Evolutionary conservation across 2,797 vertebrate species (phyloP).

Genomic region (Percopsis omiscomaycus): DNA sequence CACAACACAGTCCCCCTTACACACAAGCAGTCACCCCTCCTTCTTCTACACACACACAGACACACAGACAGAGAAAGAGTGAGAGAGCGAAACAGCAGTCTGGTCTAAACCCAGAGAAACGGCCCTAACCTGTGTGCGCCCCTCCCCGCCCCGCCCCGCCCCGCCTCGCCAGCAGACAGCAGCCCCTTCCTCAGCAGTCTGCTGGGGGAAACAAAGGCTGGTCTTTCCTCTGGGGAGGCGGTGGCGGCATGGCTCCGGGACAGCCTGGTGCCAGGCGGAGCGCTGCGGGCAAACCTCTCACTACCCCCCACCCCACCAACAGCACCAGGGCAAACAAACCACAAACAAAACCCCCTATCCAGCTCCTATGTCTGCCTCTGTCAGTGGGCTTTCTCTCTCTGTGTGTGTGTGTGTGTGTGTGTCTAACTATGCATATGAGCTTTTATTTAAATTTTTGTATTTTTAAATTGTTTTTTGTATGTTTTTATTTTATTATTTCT

Average conservation of each 20-base stretch:
- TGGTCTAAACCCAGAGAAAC: background rate
- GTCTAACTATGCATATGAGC: constrained; percentile 29
- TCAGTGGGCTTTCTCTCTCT: constrained; percentile 15
- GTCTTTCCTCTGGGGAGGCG: constrained; percentile 38
- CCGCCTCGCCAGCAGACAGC: constrained; percentile 13
- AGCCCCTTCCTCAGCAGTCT: constrained; percentile 7
- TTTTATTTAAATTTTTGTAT: background rate
- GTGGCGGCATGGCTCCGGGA: constrained; percentile 39
- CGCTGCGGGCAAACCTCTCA: constrained; percentile 58
- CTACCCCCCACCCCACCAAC: background rate
- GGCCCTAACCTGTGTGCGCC: constrained; percentile 26
- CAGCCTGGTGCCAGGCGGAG: constrained; percentile 71
- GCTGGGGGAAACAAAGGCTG: constrained; percentile 49
- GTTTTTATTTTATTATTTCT: background rate
- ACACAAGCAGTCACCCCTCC: too few species aligned
- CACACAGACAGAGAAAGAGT: background rate
- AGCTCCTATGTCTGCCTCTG: constrained; percentile 54
- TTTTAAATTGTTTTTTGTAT: too few species aligned
- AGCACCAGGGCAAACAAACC: constrained; percentile 62
- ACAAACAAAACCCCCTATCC: constrained; percentile 60
- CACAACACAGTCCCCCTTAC: too few species aligned
- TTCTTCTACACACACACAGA: background rate
- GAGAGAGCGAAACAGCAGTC: background rate
- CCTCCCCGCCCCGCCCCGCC: background rate
- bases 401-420: constrained; percentile 27